phyloP scores from a whole-genome alignment of 2,797 vertebrate species.

The Lepus oiostolus region DNA sequence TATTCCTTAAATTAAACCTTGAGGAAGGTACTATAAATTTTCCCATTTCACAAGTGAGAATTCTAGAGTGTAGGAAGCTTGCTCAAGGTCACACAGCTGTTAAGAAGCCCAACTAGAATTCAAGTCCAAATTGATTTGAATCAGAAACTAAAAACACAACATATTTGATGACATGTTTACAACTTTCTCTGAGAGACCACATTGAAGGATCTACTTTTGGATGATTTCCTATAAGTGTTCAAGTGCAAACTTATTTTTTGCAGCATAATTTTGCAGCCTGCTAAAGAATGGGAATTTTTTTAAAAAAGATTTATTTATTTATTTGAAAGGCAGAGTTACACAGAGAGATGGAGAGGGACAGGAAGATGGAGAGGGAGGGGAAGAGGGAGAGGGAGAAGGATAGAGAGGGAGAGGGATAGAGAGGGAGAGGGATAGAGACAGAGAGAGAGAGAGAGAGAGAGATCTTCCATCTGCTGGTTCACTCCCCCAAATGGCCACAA shows the following conservation, averaged over 20 bases:
- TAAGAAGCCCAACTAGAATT: conserved; percentile 32
- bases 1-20: neutral
- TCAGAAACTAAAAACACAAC: neutral
- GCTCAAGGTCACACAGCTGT: neutral
- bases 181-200: conserved; percentile 8
- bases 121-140: neutral
- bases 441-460: too few relatives aligned
- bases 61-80: neutral
- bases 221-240: neutral
- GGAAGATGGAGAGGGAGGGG: too few relatives aligned
- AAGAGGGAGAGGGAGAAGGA: too few relatives aligned
- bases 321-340: too few relatives aligned
- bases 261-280: neutral
- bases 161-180: neutral
- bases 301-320: too few relatives aligned
- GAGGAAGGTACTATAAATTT: neutral
- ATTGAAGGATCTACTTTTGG: neutral
- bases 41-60: neutral
- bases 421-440: too few relatives aligned
- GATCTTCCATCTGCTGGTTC: too few relatives aligned
- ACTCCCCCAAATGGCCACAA: too few relatives aligned
- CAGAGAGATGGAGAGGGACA: too few relatives aligned
- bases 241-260: neutral
- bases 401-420: too few relatives aligned
- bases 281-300: too few relatives aligned